Base-by-base conservation (phyloP, 2,113 vertebrate species). In the Lipophrys pholis region DNA sequence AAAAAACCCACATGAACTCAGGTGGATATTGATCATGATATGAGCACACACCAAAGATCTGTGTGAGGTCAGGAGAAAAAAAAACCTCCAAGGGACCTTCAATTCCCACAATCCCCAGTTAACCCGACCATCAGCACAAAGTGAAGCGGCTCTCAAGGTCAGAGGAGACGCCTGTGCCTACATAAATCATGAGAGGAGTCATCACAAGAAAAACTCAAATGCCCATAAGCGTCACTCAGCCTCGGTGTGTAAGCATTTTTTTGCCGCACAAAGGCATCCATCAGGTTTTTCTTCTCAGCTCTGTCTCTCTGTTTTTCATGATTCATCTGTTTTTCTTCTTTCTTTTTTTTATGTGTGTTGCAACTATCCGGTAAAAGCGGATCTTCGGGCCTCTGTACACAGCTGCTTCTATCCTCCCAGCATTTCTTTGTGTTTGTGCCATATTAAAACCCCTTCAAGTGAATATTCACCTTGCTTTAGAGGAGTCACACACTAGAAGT, bases 51-150 rank as follows among this genome's bases (percentile, higher is more conserved):
- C 77, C 3, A 39, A 81, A 80, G 87, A 80, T 80, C 83, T 77
- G 86, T 84, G 84, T 82, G 87, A 90, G 90, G 79, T 84, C 76
- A 87, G 82, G 70, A 69, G 68, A 85, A 70, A 79, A 43, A 70
- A 76, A 65, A 72, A 59, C 75, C 72, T 84, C 80, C 8, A 43
- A 78, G 83, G 85, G 88, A 86, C 71, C 71, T 83, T 74, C 82
- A 83, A 90, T 88, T 90, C 90, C 89, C 91, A 89, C 80, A 92
- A 83, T 90, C 87, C 88, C 87, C 82, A 54, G 86, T 89, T 90
- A 91, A 90, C 90, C 87, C 38, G 73, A 81, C 87, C 88, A 93
- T 94, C 92, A 93, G 92, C 93, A 93, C 89, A 91, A 92, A 91
- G 85, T 54, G 48, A 83, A 86, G 83, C 88, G 8, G 69, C 87